A percentile compares a stretch with the other conserved stretches of the same genome.
Evolutionary conservation across 2,113 vertebrate genomes (phyloP).

Genomic region (Xiphophorus couchianus): DNA sequence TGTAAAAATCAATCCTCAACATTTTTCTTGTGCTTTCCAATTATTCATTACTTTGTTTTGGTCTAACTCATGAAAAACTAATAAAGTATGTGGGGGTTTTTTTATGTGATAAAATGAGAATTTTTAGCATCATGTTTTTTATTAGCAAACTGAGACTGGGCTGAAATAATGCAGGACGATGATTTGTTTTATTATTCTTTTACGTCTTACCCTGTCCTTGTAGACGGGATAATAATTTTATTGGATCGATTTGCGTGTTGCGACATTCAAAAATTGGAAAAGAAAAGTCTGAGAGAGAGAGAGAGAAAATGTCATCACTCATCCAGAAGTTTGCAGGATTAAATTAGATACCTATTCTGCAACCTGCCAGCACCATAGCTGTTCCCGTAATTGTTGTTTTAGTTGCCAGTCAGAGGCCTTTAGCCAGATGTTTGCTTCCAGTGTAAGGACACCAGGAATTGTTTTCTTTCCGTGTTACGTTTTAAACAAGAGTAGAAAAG

Average conservation of each 20-base stretch:
- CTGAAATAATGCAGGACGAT: background rate
- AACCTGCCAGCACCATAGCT: constrained; percentile 5
- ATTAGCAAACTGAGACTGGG: too few relatives aligned
- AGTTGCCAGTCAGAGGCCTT: too few relatives aligned
- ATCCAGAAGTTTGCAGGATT: background rate
- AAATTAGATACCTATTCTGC: constrained; percentile 12
- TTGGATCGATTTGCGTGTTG: constrained; percentile 28
- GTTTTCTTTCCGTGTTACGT: constrained; percentile 20
- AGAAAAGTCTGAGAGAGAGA: constrained; percentile 25
- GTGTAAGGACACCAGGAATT: too few relatives aligned
- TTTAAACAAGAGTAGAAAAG: constrained; percentile 8
- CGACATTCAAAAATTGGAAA: constrained; percentile 20
- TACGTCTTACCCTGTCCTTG: constrained; percentile 10
- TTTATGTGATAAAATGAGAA: too few relatives aligned
- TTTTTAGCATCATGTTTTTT: too few relatives aligned
- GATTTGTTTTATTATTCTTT: background rate
- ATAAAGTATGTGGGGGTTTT: background rate
- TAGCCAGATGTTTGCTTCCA: too few relatives aligned
- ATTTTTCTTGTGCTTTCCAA: too few relatives aligned
- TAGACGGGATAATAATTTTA: constrained; percentile 38
- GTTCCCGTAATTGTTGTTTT: too few relatives aligned
- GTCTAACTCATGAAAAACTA: too few relatives aligned
- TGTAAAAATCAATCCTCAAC: too few relatives aligned
- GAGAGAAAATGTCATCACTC: background rate
- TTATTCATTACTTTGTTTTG: too few relatives aligned